Conservation (phyloP, 2,113 vertebrate species). For the Stigmatopora argus region DNA sequence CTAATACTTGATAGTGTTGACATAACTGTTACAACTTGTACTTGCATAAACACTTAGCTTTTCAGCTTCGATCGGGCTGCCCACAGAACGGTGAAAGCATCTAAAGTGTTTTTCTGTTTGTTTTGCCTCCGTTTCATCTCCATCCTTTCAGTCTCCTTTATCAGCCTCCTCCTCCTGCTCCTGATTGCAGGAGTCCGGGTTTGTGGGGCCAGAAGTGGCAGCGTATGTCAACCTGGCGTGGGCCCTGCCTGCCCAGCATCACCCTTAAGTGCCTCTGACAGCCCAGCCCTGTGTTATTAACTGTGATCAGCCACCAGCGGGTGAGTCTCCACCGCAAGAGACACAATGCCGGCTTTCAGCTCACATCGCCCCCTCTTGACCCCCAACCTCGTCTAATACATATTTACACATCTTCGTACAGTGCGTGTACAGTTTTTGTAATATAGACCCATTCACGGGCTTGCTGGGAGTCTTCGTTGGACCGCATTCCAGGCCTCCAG, state of each 20-base stretch:
- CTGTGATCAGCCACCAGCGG: conserved; percentile 71
- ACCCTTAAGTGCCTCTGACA: conserved; percentile 76
- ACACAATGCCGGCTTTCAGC: conserved; percentile 76
- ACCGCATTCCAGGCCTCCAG: conserved; percentile 8
- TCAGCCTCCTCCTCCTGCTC: conserved; percentile 2
- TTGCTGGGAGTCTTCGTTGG: conserved; percentile 18
- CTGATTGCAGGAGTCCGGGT: conserved; percentile 30
- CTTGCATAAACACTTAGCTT: conserved; percentile 2
- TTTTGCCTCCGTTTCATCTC: conserved; percentile 13
- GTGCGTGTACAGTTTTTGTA: conserved; percentile 34
- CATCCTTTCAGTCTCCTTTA: conserved; percentile 9
- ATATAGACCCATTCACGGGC: conserved; percentile 42
- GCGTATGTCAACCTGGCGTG: conserved; percentile 43
- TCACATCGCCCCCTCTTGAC: conserved; percentile 14
- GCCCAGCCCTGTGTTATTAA: conserved; percentile 75
- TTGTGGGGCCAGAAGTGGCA: conserved; percentile 48
- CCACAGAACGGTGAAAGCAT: neutral
- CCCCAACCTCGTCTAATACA: conserved; percentile 45
- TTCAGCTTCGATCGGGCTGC: neutral
- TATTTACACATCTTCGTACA: conserved; percentile 56
- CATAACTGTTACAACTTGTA: conserved; percentile 1
- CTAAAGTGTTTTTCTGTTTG: conserved; percentile 14
- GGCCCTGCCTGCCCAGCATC: conserved; percentile 71
- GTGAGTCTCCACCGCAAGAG: conserved; percentile 59
- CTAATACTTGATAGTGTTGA: neutral